These are phyloP conservation scores for Enoplosus armatus DNA, from an alignment of 2,797 vertebrate species.

Conservation along the genomic window DNA sequence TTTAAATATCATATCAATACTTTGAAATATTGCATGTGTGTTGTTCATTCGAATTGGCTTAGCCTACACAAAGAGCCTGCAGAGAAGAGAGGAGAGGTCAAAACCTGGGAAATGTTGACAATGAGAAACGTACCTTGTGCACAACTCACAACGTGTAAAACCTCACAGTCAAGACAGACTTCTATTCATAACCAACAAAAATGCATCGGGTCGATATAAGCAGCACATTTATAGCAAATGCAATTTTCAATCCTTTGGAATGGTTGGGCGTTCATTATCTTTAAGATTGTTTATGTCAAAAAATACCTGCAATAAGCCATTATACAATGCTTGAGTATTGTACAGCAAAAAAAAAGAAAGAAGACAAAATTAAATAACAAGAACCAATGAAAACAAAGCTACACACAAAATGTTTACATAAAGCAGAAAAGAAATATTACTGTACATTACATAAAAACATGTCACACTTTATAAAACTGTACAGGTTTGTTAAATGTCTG, in stretches of 20 bases:
- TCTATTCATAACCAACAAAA: conserved; percentile 79
- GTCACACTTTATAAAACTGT: conserved; percentile 87
- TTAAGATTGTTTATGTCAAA: conserved; percentile 78
- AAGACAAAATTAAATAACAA: conserved; percentile 74
- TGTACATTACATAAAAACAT: conserved; percentile 84
- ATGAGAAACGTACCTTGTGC: conserved; percentile 83
- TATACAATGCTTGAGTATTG: conserved; percentile 78
- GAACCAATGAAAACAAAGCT: conserved; percentile 73
- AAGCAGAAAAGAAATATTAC: conserved; percentile 77
- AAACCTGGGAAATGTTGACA: conserved; percentile 63
- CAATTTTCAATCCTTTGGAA: conserved; percentile 88
- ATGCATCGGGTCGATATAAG: conserved; percentile 82
- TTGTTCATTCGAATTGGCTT: conserved; percentile 66
- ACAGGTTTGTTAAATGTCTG: conserved; percentile 82
- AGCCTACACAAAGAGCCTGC: conserved; percentile 55
- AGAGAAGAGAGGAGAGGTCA: conserved; percentile 59
- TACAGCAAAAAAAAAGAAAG: conserved; percentile 77
- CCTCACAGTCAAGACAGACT: conserved; percentile 84
- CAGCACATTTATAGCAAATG: conserved; percentile 84
- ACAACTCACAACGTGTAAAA: conserved; percentile 81
- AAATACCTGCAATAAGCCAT: conserved; percentile 81
- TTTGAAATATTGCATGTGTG: conserved; percentile 63
- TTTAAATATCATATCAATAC: conserved; percentile 49
- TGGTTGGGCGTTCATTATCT: conserved; percentile 80
- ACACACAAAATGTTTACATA: conserved; percentile 77